Conservation (phyloP, 2,113 vertebrate species). For the Dipodomys stephensi region DNA sequence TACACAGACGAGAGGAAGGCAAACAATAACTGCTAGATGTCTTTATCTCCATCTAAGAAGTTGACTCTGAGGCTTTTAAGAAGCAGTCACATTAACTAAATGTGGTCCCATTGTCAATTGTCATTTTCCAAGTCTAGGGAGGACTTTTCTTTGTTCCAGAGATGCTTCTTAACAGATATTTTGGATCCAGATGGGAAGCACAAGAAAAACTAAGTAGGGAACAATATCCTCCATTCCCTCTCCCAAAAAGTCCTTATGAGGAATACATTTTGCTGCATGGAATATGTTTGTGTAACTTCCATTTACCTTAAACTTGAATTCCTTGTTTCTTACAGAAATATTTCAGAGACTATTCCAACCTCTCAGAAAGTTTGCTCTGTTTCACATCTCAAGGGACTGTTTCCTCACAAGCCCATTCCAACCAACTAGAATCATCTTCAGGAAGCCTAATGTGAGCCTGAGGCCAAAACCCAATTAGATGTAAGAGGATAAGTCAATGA, state of each 20-base stretch:
- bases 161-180: background rate
- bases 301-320: background rate
- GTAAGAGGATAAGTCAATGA: background rate
- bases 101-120: background rate
- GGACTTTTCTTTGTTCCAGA: background rate
- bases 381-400: background rate
- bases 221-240: background rate
- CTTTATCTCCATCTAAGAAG: background rate
- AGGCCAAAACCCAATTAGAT: background rate
- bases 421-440: background rate
- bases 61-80: background rate
- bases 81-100: conserved; percentile 2
- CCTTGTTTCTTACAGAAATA: background rate
- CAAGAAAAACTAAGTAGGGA: background rate
- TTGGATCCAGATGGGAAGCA: background rate
- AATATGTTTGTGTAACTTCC: background rate
- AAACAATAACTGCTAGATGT: background rate
- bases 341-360: background rate
- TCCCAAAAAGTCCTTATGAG: background rate
- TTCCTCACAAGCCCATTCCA: background rate
- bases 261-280: background rate
- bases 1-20: background rate
- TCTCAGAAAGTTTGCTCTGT: background rate
- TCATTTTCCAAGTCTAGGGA: background rate
- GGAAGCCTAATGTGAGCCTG: background rate